Conservation (phyloP, 2,113 vertebrate species). For the Thoracochromis brauschi region DNA sequence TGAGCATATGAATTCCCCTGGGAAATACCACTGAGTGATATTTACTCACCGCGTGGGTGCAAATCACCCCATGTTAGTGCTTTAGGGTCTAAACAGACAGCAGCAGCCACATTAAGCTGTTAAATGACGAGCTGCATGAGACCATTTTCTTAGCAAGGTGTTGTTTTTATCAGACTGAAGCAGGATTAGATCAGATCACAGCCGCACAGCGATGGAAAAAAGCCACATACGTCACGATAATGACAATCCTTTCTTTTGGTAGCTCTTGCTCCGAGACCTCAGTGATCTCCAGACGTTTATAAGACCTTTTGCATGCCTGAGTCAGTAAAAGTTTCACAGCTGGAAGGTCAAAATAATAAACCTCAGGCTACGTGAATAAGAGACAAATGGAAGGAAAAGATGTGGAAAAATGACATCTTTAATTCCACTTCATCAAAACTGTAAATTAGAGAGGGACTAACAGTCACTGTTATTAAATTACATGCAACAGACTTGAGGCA, state of each 20-base stretch:
- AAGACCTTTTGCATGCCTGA: not conserved
- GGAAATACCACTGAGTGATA: not conserved
- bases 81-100: not conserved
- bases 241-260: not conserved
- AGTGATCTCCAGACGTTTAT: not conserved
- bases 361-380: not conserved
- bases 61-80: not conserved
- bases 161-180: not conserved
- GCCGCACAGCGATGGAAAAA: not conserved
- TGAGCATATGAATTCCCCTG: not conserved
- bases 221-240: accelerated
- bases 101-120: not conserved
- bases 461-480: not conserved
- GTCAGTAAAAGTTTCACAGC: not conserved
- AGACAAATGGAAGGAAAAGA: not conserved
- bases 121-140: not conserved
- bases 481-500: not conserved
- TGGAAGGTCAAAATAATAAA: not conserved
- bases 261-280: not conserved
- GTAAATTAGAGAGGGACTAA: not conserved
- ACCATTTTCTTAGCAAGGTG: not conserved
- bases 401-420: not conserved
- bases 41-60: not conserved
- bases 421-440: not conserved
- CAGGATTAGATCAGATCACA: not conserved